These are phyloP conservation scores for Crepidodera aurea DNA, from an alignment of 2,888 invertebrate genomes.

Conservation along the genomic window DNA sequence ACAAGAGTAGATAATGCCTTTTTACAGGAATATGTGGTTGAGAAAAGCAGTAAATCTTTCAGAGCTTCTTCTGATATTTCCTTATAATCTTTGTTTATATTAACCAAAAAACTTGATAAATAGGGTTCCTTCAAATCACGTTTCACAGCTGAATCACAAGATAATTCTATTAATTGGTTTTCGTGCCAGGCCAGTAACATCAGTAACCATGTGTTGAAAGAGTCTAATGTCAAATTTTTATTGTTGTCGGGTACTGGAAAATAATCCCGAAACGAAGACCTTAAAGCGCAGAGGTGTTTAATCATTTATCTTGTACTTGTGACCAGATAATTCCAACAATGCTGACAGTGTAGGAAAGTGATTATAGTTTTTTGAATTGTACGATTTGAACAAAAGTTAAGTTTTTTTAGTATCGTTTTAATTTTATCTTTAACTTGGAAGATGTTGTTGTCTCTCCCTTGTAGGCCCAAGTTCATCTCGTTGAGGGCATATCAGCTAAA, in stretches of 20 bases:
- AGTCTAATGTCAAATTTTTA: conserved; percentile 33
- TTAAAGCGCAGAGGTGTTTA: conserved; percentile 29
- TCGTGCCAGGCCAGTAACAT: conserved; percentile 17
- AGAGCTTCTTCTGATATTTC: conserved; percentile 20
- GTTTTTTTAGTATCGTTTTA: conserved; percentile 22
- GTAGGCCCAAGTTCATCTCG: conserved; percentile 30
- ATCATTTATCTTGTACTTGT: conserved; percentile 33
- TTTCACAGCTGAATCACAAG: conserved; percentile 27
- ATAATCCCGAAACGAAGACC: conserved; percentile 33
- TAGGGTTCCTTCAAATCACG: conserved; percentile 21
- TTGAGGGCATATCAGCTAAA: conserved; percentile 32
- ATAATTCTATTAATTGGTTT: conserved; percentile 32
- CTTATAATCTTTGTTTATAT: conserved; percentile 16
- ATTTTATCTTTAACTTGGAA: conserved; percentile 27
- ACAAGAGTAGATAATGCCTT: conserved; percentile 23
- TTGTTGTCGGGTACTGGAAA: conserved; percentile 34
- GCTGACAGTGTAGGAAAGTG: conserved; percentile 29
- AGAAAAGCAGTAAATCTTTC: neutral
- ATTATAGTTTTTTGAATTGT: conserved; percentile 22
- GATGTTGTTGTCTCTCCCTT: conserved; percentile 26
- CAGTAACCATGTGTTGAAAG: conserved; percentile 20
- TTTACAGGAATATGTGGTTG: conserved; percentile 15
- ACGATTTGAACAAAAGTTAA: conserved; percentile 20
- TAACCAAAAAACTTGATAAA: conserved; percentile 23
- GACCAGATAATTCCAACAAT: conserved; percentile 38